Evolutionary conservation across 2,888 invertebrate genomes (phyloP).

Genomic region (Pristionchus arcanus): DNA sequence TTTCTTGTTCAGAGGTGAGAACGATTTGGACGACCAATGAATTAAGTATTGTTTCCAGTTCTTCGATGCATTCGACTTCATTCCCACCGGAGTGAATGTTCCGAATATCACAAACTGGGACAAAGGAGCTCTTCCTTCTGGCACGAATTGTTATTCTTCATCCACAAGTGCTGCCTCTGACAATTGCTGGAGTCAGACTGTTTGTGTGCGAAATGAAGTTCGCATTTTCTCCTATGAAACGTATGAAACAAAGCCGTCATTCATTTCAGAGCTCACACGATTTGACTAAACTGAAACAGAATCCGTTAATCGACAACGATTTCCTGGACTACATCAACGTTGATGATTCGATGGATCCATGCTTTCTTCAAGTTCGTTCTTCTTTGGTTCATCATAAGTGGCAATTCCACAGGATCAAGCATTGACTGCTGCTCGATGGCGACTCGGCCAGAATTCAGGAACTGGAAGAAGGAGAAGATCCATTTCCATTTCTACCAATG

Average conservation of each 20-base stretch:
- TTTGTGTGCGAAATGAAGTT: not conserved
- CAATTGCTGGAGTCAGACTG: not conserved
- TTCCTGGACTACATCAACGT: not conserved
- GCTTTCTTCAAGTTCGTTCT: not conserved
- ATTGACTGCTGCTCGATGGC: not conserved
- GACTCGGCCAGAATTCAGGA: not conserved
- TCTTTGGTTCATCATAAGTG: not conserved
- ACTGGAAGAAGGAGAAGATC: not conserved
- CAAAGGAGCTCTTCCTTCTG: not conserved
- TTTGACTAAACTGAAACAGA: not conserved
- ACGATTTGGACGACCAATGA: not conserved
- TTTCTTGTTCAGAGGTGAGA: not conserved
- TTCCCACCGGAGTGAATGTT: slow-evolving; percentile 7
- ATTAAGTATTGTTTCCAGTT: not conserved
- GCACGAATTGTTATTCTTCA: not conserved
- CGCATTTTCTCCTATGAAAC: not conserved
- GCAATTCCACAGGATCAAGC: not conserved
- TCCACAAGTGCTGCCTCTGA: not conserved
- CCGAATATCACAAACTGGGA: not conserved
- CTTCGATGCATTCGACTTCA: not conserved
- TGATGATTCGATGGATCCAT: not conserved
- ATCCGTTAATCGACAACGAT: not conserved
- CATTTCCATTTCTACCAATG: not conserved
- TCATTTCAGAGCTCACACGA: not conserved
- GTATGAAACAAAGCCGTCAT: not conserved